Evolutionary conservation across 2,797 vertebrate species (phyloP), one percentile per base, ranked within the genome.

Genomic region (Platalea minor): DNA sequence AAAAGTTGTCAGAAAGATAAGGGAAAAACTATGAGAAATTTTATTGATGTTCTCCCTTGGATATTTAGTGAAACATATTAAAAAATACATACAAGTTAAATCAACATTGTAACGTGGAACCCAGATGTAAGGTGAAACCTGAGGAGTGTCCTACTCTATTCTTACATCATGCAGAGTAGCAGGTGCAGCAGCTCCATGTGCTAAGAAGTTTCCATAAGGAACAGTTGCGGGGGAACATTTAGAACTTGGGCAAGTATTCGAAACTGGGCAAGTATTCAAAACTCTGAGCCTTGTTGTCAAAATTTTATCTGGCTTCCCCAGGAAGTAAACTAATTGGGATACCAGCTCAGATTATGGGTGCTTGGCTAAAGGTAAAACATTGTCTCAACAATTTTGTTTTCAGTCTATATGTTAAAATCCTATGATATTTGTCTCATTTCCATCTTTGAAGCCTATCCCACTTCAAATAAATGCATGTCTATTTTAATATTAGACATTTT

Each of bases 141-240:
- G 37, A 76, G 39, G 14, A 56, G 3, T 28, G 12, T 60, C 25
- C 31, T 67, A 9, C 20, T 63, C 17, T 41, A 18, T 20, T 68
- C 8, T 65, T 83, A 41, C 0, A 0, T 61, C 53, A 54, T 74
- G 9, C 7, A 63, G 24, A 84, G 43, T 4, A 82, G 33, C 31
- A 70, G 74, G 61, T 23, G 48, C 15, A 51, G 14, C 33, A 69
- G 13, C 18, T 60, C 37, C 26, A 8, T 17, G 17, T 70, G n/a
- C 41, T 78, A 83, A 54, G 56, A 59, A 67, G 21, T 84, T 72
- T 61, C 29, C 17, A 7, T 31, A 72, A 69, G 50, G 83, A 91
- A 53, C 5, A 53, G 17, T 7, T 45, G 31, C 18, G 11, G 5
- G 3, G 3, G 15, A 53, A 74, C 9, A 37, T 51, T 48, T 88